Conservation (phyloP, 2,888 invertebrate genomes). For the Tetrapedia diversipes region DNA sequence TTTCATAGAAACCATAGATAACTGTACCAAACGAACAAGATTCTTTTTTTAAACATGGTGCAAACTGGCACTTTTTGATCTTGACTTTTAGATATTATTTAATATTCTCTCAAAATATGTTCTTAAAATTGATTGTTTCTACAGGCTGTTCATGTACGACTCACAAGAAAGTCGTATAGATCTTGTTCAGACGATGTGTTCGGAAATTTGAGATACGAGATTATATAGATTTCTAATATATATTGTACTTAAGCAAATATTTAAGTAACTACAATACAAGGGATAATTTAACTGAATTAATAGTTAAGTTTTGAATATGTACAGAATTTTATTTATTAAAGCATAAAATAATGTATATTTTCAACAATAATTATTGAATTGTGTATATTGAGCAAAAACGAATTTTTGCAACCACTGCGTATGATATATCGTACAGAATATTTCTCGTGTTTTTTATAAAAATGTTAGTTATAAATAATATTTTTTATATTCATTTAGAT, state of each 20-base stretch:
- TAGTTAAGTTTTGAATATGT: conserved; percentile 52
- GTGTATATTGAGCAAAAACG: conserved; percentile 49
- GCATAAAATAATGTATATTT: conserved; percentile 61
- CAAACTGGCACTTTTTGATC: neutral
- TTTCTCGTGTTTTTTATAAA: conserved; percentile 65
- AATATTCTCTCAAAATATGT: conserved; percentile 12
- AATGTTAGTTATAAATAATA: conserved; percentile 49
- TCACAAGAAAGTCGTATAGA: neutral
- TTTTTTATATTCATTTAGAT: conserved; percentile 68
- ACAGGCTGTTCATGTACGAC: conserved; percentile 6
- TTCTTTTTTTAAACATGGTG: conserved; percentile 13
- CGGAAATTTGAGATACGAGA: conserved; percentile 17
- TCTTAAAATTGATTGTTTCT: conserved; percentile 3
- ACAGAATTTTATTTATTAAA: conserved; percentile 69
- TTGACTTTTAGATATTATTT: conserved; percentile 12
- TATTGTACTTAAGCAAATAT: conserved; percentile 56
- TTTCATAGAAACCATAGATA: conserved; percentile 12
- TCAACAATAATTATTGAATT: conserved; percentile 46
- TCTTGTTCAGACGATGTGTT: neutral
- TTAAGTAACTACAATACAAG: conserved; percentile 41
- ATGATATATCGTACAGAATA: conserved; percentile 61
- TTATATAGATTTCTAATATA: conserved; percentile 15
- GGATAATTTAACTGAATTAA: conserved; percentile 35
- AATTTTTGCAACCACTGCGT: conserved; percentile 38
- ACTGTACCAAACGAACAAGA: conserved; percentile 32